These are phyloP conservation scores for Scopus umbretta DNA, from an alignment of 2,113 vertebrate genomes.

Conservation along the genomic window DNA sequence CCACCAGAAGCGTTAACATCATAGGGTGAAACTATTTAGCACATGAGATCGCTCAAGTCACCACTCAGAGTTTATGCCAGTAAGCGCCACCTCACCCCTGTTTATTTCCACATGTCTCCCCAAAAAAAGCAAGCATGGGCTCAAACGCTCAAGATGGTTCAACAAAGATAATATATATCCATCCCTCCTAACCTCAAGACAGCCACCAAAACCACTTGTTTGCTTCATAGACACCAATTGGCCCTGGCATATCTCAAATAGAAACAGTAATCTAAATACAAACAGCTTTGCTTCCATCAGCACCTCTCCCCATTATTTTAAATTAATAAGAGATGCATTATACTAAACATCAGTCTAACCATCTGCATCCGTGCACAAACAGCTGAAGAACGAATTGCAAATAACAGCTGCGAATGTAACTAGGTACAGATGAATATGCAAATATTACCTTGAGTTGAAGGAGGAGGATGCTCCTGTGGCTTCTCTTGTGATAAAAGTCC, in stretches of 20 bases:
- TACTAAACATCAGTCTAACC: background rate
- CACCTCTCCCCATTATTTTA: background rate
- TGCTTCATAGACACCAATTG: background rate
- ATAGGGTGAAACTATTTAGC: background rate
- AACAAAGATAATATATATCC: background rate
- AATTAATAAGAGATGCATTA: background rate
- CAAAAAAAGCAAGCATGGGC: background rate
- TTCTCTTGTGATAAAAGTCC: slow-evolving; percentile 74
- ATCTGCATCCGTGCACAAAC: background rate
- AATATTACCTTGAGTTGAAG: slow-evolving; percentile 65
- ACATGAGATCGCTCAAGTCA: background rate
- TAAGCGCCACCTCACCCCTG: background rate
- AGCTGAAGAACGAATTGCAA: fast-evolving
- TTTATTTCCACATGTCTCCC: background rate
- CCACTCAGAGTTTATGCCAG: background rate
- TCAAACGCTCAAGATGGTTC: background rate
- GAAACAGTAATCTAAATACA: background rate
- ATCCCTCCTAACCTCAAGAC: background rate
- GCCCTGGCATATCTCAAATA: background rate
- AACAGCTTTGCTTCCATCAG: background rate
- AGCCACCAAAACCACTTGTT: background rate
- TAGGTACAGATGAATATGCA: background rate
- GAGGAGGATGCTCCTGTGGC: slow-evolving; percentile 51
- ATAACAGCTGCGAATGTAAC: background rate
- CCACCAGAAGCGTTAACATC: background rate